A percentile compares a stretch with the other conserved stretches of the same genome.
phyloP scores from a whole-genome alignment of 2,797 vertebrate species.

The Amniataba percoides region DNA sequence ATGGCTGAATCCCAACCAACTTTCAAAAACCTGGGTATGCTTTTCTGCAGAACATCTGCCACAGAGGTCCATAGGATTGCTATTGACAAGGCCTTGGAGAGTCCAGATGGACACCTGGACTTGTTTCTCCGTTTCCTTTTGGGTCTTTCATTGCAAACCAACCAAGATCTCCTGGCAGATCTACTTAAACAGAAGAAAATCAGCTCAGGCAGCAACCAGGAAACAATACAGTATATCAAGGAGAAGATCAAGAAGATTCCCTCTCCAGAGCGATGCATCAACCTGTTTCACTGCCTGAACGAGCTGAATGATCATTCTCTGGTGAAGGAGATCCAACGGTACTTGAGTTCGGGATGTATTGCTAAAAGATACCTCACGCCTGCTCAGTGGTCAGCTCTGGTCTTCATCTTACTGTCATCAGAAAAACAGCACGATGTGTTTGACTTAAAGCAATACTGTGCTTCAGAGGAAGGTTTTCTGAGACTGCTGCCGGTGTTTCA shows the following conservation, averaged over 20 bases:
- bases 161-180: constrained; percentile 7
- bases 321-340: not conserved
- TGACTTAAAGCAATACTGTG: not conserved
- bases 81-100: constrained; percentile 21
- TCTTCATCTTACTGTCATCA: not conserved
- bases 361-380: not conserved
- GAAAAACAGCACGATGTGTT: not conserved
- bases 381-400: not conserved
- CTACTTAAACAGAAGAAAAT: constrained; percentile 8
- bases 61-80: constrained; percentile 11
- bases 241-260: not conserved
- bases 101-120: constrained; percentile 25
- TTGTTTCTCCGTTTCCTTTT: constrained; percentile 28
- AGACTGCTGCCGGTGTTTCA: not conserved
- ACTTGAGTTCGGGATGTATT: not conserved
- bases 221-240: not conserved
- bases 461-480: not conserved
- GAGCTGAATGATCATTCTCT: not conserved
- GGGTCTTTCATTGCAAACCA: constrained; percentile 15
- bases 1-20: not conserved
- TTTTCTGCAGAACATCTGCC: not conserved
- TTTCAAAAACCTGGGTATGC: not conserved
- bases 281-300: too few species aligned
- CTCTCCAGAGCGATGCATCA: not conserved
- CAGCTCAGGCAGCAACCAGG: not conserved